These are phyloP conservation scores for Mionectes olivaceus DNA, from an alignment of 2,797 vertebrate species.

Conservation along the genomic window DNA sequence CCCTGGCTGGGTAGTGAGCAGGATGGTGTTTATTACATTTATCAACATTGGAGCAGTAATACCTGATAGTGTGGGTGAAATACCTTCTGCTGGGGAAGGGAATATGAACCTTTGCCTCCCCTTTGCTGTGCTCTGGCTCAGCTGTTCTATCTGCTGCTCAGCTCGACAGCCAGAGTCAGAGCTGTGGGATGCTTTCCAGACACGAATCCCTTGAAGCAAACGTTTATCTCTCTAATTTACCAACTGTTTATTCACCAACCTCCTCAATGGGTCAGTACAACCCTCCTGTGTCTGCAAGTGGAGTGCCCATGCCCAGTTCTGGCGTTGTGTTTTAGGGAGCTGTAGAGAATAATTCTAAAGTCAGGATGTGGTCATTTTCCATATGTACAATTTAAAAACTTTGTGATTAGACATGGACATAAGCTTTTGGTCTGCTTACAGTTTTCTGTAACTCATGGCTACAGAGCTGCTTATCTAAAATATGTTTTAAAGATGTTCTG, in stretches of 20 bases:
- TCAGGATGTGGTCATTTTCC: background rate
- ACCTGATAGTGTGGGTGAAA: background rate
- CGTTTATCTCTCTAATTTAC: background rate
- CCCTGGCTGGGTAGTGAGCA: background rate
- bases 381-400: background rate
- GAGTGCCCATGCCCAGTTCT: background rate
- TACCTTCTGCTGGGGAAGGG: background rate
- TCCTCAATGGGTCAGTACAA: background rate
- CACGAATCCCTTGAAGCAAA: background rate
- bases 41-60: background rate
- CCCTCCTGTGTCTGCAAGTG: background rate
- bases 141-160: background rate
- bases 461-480: background rate
- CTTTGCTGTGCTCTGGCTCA: background rate
- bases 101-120: background rate
- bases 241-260: background rate
- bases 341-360: background rate
- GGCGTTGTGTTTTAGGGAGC: background rate
- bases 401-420: background rate
- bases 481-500: background rate
- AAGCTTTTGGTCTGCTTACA: background rate
- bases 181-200: background rate
- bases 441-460: background rate
- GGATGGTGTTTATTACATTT: background rate
- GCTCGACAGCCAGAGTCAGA: background rate